A percentile compares a stretch with the other conserved stretches of the same genome.
Evolutionary conservation across 1,140 invertebrate species (phyloP).

Genomic region (Solen grandis): DNA sequence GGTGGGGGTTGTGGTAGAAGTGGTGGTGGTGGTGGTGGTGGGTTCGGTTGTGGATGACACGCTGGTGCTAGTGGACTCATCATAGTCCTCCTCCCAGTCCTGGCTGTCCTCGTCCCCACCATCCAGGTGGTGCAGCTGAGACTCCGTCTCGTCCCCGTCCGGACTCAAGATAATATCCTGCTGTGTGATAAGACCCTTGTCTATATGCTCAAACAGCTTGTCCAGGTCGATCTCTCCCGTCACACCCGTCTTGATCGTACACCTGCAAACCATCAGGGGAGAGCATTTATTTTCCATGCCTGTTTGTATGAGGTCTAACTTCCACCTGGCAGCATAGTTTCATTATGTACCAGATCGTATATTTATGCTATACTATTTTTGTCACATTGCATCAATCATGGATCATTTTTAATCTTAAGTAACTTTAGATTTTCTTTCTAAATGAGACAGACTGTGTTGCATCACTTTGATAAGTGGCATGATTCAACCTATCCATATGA

Average conservation of each 20-base stretch:
- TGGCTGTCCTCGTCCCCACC: not conserved
- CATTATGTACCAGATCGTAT: no score
- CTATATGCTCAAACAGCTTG: conserved; percentile 22
- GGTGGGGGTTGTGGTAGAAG: not conserved
- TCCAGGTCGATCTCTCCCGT: conserved; percentile 44
- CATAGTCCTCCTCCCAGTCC: not conserved
- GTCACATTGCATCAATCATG: no score
- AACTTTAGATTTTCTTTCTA: no score
- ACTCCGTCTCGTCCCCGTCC: not conserved
- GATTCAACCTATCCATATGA: no score
- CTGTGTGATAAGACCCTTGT: not conserved
- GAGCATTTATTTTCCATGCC: no score
- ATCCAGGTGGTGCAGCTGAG: not conserved
- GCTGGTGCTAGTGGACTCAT: not conserved
- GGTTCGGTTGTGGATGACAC: conserved; percentile 4
- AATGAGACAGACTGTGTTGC: no score
- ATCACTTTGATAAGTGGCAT: no score
- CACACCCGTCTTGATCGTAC: conserved; percentile 42
- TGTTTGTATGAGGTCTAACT: no score
- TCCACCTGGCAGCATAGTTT: no score
- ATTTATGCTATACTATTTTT: no score
- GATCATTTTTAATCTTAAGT: no score
- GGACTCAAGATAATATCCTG: not conserved
- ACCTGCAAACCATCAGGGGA: conserved; percentile 20
- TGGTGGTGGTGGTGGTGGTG: conserved; percentile 4